Evolutionary conservation across 2,113 vertebrate species (phyloP).

Genomic region (Dolichotis patagonum): DNA sequence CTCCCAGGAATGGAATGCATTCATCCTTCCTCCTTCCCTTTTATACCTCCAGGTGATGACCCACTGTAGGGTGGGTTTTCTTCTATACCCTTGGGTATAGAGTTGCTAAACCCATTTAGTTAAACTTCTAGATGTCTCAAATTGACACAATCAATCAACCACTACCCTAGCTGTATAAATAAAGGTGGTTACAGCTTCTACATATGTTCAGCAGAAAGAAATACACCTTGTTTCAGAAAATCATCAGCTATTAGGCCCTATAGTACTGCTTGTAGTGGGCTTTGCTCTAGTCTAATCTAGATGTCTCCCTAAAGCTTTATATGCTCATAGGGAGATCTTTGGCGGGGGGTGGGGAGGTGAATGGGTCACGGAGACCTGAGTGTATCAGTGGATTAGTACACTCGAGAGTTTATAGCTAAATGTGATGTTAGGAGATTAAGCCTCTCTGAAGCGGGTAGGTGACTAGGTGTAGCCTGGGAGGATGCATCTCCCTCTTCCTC

Average conservation of each 20-base stretch:
- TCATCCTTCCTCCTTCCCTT: too few relatives aligned
- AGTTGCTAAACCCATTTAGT: too few relatives aligned
- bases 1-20: too few relatives aligned
- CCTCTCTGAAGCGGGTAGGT: not conserved
- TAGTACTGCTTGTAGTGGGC: not conserved
- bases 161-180: not conserved
- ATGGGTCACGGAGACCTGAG: not conserved
- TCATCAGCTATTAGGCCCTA: not conserved
- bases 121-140: too few relatives aligned
- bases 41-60: too few relatives aligned
- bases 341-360: not conserved
- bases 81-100: too few relatives aligned
- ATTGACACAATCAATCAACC: too few relatives aligned
- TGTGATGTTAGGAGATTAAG: not conserved
- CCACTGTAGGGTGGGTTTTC: too few relatives aligned
- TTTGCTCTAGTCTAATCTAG: not conserved
- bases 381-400: not conserved
- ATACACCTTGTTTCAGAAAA: not conserved
- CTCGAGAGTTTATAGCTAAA: not conserved
- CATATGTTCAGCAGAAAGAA: not conserved
- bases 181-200: too few relatives aligned
- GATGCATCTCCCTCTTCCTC: not conserved
- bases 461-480: not conserved
- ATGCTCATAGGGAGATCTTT: not conserved
- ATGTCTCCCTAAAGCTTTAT: not conserved